These are phyloP conservation scores for Lissocephala sabroskyi DNA, from an alignment of 2,888 invertebrate genomes.

Conservation along the genomic window DNA sequence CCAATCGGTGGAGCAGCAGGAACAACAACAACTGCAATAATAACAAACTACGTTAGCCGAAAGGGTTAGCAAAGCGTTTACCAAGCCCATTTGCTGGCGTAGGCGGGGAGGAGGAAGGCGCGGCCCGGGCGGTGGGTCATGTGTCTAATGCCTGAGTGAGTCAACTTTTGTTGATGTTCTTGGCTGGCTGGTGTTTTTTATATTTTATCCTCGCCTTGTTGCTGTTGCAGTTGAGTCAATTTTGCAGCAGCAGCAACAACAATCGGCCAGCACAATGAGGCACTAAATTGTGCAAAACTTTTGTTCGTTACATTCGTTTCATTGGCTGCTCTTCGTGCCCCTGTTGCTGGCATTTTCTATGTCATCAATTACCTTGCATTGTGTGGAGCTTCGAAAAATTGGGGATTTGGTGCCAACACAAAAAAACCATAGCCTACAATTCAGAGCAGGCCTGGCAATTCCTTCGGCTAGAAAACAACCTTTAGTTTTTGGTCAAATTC, in stretches of 20 bases:
- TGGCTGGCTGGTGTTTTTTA: no score
- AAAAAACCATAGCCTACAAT: conserved; percentile 1
- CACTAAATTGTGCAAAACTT: conserved; percentile 55
- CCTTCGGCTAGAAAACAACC: no score
- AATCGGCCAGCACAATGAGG: conserved; percentile 26
- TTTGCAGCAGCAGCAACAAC: conserved; percentile 3
- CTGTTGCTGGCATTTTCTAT: neutral
- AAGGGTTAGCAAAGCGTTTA: conserved; percentile 5
- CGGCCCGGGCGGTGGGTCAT: neutral
- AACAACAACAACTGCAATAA: neutral
- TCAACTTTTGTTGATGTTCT: conserved; percentile 27
- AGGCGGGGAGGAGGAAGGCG: neutral
- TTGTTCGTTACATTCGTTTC: conserved; percentile 9
- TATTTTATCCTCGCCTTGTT: no score
- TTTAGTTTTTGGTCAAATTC: no score
- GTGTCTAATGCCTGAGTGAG: conserved; percentile 55
- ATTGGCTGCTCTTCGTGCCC: conserved; percentile 4
- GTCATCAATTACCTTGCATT: conserved; percentile 3
- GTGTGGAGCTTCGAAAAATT: no score
- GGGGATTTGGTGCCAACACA: no score
- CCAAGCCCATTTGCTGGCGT: conserved; percentile 1
- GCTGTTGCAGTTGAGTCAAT: neutral
- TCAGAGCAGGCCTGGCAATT: no score
- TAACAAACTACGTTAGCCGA: neutral
- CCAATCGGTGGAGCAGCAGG: neutral